phyloP scores from a whole-genome alignment of 1,140 invertebrate species.

The Drosophila melanica region DNA sequence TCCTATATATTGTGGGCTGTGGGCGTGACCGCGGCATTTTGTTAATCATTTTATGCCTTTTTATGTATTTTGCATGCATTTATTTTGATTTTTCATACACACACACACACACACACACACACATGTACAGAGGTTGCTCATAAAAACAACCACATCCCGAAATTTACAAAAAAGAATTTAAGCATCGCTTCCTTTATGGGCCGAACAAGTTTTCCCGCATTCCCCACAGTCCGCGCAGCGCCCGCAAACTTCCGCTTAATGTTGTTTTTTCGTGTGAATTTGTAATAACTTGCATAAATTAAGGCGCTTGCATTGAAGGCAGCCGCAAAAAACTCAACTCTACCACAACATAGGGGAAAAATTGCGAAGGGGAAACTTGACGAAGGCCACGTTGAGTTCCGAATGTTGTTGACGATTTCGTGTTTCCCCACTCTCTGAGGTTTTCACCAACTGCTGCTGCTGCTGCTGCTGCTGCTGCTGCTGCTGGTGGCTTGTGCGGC shows the following conservation, averaged over 20 bases:
- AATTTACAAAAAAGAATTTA: slow-evolving; percentile 56
- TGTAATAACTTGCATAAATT: slow-evolving; percentile 82
- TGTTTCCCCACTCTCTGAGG: not conserved
- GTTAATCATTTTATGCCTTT: slow-evolving; percentile 67
- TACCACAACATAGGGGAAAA: slow-evolving; percentile 33
- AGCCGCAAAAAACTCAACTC: slow-evolving; percentile 35
- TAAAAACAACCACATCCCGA: slow-evolving; percentile 54
- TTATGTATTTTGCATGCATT: slow-evolving; percentile 50
- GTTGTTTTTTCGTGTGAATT: slow-evolving; percentile 81
- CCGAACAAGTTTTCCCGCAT: slow-evolving; percentile 12
- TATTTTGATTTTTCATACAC: slow-evolving; percentile 58
- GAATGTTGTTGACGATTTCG: slow-evolving; percentile 47
- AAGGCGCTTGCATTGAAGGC: slow-evolving; percentile 55
- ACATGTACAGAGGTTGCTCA: slow-evolving; percentile 17
- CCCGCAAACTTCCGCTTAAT: slow-evolving; percentile 44
- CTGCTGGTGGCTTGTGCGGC: not conserved
- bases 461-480: no score
- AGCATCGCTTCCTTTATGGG: slow-evolving; percentile 70
- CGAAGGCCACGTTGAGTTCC: slow-evolving; percentile 41
- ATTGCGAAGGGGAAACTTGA: slow-evolving; percentile 38
- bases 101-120: not conserved
- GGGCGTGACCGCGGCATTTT: slow-evolving; percentile 20
- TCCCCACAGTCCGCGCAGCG: not conserved
- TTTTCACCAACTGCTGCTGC: not conserved
- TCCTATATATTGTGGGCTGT: not conserved